A percentile compares a stretch with the other conserved stretches of the same genome.
Evolutionary conservation across 1,140 invertebrate genomes (phyloP).

Genomic region (Megathymus violae): DNA sequence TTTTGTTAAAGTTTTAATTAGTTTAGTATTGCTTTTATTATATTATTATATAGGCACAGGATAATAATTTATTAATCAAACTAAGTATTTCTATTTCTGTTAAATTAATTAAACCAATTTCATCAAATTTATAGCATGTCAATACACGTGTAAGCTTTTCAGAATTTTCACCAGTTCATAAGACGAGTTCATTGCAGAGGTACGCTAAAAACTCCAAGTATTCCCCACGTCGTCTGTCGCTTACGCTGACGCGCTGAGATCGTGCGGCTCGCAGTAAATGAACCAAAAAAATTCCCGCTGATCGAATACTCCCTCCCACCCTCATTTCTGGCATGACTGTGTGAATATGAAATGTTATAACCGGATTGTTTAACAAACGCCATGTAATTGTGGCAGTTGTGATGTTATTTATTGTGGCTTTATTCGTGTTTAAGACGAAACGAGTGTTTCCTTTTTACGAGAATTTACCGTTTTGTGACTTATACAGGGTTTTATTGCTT

Average conservation of each 20-base stretch:
- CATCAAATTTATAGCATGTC: conserved; percentile 1
- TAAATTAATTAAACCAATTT: no score
- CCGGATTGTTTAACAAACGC: conserved; percentile 60
- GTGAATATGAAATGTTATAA: conserved; percentile 69
- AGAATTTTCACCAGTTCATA: conserved; percentile 4
- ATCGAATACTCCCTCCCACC: conserved; percentile 71
- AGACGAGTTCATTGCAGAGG: conserved; percentile 8
- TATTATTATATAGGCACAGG: no score
- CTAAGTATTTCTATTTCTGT: no score
- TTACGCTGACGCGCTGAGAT: conserved; percentile 44
- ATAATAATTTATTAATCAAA: no score
- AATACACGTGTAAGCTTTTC: conserved; percentile 5
- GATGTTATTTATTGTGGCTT: conserved; percentile 31
- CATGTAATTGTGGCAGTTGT: conserved; percentile 48
- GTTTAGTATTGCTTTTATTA: no score
- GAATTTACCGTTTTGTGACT: conserved; percentile 10
- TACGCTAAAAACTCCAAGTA: conserved; percentile 12
- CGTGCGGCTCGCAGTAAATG: conserved; percentile 73
- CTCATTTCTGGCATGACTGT: conserved; percentile 66
- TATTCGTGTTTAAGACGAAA: conserved; percentile 9
- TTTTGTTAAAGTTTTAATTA: no score
- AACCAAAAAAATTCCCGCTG: conserved; percentile 77
- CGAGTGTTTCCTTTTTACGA: conserved; percentile 17
- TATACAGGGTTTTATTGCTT: background rate
- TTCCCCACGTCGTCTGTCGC: conserved; percentile 23